These are phyloP conservation scores for Mesopsocus fuscifrons DNA, from an alignment of 2,888 invertebrate species.

Conservation along the genomic window DNA sequence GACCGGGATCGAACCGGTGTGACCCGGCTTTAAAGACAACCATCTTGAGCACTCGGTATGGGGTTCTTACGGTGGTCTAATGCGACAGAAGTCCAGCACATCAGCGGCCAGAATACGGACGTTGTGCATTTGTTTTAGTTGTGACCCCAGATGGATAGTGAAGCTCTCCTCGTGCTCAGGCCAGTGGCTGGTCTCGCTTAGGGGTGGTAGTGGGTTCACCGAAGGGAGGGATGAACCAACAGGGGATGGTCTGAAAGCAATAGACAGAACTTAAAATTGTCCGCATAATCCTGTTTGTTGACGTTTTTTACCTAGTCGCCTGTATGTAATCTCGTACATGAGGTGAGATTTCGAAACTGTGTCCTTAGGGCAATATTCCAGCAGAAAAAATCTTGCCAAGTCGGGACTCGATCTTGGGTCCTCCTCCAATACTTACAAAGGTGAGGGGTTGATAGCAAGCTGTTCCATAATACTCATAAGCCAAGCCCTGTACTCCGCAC, in stretches of 20 bases:
- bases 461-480: constrained; percentile 62
- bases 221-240: background rate
- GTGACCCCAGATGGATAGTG: constrained; percentile 93
- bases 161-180: constrained; percentile 75
- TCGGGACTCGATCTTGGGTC: no score
- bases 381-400: no score
- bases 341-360: no score
- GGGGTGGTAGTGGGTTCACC: background rate
- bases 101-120: constrained; percentile 76
- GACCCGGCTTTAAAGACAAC: no score
- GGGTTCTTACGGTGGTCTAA: constrained; percentile 26
- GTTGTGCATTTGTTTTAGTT: constrained; percentile 97
- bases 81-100: constrained; percentile 58
- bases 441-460: constrained; percentile 22
- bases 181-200: constrained; percentile 17
- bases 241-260: constrained; percentile 19
- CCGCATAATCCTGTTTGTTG: no score
- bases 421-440: constrained; percentile 17
- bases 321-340: no score
- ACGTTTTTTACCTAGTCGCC: no score
- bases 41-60: no score
- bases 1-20: no score
- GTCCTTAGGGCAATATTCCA: no score
- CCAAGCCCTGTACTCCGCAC: constrained; percentile 75
- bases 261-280: constrained; percentile 19